Base-by-base conservation (phyloP, 1,140 invertebrate species). In the Cherax quadricarinatus region DNA sequence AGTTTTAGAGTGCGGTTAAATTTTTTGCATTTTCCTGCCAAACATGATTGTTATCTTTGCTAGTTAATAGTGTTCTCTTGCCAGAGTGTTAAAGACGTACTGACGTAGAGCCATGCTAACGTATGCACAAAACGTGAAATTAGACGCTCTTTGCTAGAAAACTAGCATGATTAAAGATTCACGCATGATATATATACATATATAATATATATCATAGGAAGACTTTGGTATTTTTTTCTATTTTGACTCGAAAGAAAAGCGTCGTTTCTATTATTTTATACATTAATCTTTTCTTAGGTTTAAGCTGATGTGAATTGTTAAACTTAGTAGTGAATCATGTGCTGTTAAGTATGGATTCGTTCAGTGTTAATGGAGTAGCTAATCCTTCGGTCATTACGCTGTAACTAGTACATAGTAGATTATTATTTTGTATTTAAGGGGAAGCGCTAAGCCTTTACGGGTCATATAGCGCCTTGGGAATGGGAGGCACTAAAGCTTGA, bases 201-300 rank as follows among this genome's bases (percentile, higher is more conserved):
- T n/a, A n/a, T n/a, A n/a, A 75, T 9, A 30, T 30, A 9, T 75
- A 75, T 75, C 41, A 30, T 75, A n/a, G 5, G 9, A 75, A 10
- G 30, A 75, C 21, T 75, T 75, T 30, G 70, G 24, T 9, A 85
- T 49, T 70, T 48, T 51, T 49, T 62, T 57, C 24, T 82, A 60
- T 18, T 66, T 21, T 48, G 83, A 85, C 83, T 62, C 83, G 16
- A 30, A 85, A 41, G 62, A 60, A 85, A 24, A 84, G 1, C 30
- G 18, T 70, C 12, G 70, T 85, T 16, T 85, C 48, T 85, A 70
- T 66, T 84, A 18, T 70, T 85, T 21, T n/a, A 70, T 70, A 85
- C 60, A 85, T 30, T 84, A n/a, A n/a, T 84, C 9, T 57, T 57
- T 57, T 84, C 53, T 6, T 84, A 84, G 82, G 7, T 6, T 48